Base-by-base conservation (phyloP, 2,888 invertebrate genomes). In the Gymnoscelis rufifasciata region DNA sequence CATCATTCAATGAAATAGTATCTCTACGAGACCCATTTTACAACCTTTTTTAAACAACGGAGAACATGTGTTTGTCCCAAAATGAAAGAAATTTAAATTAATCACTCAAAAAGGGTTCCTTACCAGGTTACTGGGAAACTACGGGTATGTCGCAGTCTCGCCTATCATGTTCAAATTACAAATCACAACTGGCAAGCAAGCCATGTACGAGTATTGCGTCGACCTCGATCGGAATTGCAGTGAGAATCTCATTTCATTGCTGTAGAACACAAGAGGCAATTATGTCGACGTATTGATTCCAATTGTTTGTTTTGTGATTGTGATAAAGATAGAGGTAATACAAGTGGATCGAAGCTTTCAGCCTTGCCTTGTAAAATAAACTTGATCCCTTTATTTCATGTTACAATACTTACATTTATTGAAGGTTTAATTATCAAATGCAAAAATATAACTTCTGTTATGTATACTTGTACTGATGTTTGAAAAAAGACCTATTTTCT, bases 221-320 rank as follows among this genome's bases (percentile, higher is more conserved):
- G 57, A 60, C 64, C 56, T 64, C 57, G 63, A 64, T 66, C 64
- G 59, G 60, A 61, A 45, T 60, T 64, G 58, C 64, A 61, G 60
- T 59, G 64, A 68, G 43, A 39, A 51, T 36, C 72, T 71, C 71
- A 71, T 75, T 68, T 60, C 59, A 61, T 54, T 60, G 57, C 55
- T 64, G 58, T 61, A 59, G 53, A 58, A 62, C 57, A 69, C 60
- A 64, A 78, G 73, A 68, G 75, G 72, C 76, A 80, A 84, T 83
- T 79, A 80, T 71, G 64, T 64, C 66, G 69, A 66, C 71, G 68
- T 76, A 79, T 78, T 76, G 78, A 75, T 65, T 77, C 66, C 66
- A 66, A 62, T 71, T 71, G 66, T 74, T 72, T 73, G 73, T 73
- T 71, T 66, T 71, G 69, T 69, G 68, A 69, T 58, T 62, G 62